A percentile compares a stretch with the other conserved stretches of the same genome.
Evolutionary conservation across 2,113 vertebrate species (phyloP).

Genomic region (Stictonetta naevosa): DNA sequence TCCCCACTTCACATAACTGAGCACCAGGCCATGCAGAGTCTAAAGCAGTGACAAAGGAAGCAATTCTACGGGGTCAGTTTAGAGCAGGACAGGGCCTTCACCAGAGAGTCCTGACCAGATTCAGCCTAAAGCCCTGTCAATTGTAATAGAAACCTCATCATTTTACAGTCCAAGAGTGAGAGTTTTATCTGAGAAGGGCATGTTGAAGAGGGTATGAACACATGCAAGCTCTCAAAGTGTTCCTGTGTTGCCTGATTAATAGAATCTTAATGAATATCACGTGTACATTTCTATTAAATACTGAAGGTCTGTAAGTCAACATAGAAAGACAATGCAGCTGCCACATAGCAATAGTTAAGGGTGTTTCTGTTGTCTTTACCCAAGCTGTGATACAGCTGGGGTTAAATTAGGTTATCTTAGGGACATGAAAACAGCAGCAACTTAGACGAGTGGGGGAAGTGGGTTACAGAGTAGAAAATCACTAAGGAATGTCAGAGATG

Average conservation of each 20-base stretch:
- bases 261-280: background rate
- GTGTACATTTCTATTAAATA: accelerated
- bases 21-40: background rate
- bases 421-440: background rate
- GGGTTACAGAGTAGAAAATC: background rate
- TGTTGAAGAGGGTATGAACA: background rate
- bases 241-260: background rate
- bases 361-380: background rate
- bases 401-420: background rate
- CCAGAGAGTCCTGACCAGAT: background rate
- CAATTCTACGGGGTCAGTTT: background rate
- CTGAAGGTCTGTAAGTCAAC: background rate
- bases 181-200: background rate
- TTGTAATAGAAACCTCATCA: background rate
- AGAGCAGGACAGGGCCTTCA: background rate
- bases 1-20: background rate
- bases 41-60: background rate
- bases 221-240: background rate
- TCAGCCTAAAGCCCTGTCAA: background rate
- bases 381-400: background rate
- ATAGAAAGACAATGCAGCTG: background rate
- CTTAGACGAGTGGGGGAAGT: background rate
- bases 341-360: background rate
- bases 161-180: background rate
- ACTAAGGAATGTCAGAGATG: background rate